phyloP scores from a whole-genome alignment of 2,888 invertebrate genomes.

The Syrphus vitripennis region DNA sequence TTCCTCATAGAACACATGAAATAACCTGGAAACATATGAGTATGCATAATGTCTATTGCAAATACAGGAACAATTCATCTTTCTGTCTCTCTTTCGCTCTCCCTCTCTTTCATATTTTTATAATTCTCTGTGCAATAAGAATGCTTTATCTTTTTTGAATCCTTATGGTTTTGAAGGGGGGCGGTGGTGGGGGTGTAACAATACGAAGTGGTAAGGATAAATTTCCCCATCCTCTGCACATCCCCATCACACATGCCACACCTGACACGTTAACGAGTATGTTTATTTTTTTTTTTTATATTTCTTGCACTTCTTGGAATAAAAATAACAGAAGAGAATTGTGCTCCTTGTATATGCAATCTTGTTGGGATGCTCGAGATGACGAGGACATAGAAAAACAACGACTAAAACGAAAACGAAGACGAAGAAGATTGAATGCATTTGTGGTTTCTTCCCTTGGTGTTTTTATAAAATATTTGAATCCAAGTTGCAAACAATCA shows the following conservation, averaged over 20 bases:
- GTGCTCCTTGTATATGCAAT: conserved; percentile 14
- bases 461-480: not conserved
- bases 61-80: conserved; percentile 8
- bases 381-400: not conserved
- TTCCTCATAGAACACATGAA: not conserved
- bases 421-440: conserved; percentile 53
- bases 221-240: not conserved
- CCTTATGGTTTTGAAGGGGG: not conserved
- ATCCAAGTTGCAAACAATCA: not conserved
- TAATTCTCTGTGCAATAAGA: conserved; percentile 1
- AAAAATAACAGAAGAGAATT: not conserved
- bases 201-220: not conserved
- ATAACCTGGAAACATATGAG: conserved; percentile 15
- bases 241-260: not conserved
- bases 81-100: not conserved
- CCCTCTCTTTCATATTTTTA: not conserved
- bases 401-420: not conserved
- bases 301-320: not conserved
- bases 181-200: not conserved
- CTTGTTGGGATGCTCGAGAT: not conserved
- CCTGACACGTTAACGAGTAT: conserved; percentile 37
- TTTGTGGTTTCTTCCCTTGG: not conserved
- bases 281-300: conserved; percentile 27
- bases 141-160: conserved; percentile 28
- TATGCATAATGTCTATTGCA: conserved; percentile 45